Base-by-base conservation (phyloP, 2,888 invertebrate species). In the Boloria selene region DNA sequence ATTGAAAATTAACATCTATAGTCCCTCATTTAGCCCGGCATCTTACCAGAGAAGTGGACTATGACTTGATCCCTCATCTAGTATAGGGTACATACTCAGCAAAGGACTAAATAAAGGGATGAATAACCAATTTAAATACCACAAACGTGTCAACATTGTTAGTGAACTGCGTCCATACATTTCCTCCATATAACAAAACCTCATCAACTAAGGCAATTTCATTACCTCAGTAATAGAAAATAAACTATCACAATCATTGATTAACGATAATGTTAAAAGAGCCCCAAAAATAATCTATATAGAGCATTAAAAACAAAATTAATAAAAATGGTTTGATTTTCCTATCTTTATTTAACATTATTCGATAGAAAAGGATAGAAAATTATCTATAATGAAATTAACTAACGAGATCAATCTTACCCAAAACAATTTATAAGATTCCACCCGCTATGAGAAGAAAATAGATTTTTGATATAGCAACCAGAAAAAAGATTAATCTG, bases 351-450 rank as follows among this genome's bases (percentile, higher is more conserved):
- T 38, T 7, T 38, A 38, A 38, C 3, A 10, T 7, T 38, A 38
- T 38, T 38, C 31, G 31, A 7, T 38, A 38, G 31, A 10, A 38
- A 38, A 10, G 22, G 22, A 10, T 22, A 44, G 5, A 56, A 26
- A 45, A 0, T n/a, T 22, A 45, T 26, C 17, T 22, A 22, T 44
- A 56, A 5, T 56, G 22, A 17, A 7, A 56, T 56, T 45, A 56
- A n/a, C n/a, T 56, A 56, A 56, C 45, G 56, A 56, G 56, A 56
- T 56, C 56, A 56, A n/a, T 26, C n/a, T 22, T 45, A 45, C 56
- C 22, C 31, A 26, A 50, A 18, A n/a, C 42, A 56, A 22, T 38
- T 38, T 38, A 38, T 38, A 7, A 7, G 31, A 38, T 38, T 7
- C 31, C 10, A 10, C 42, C 18, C 18, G 7, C 10, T 22, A 16